Conservation (phyloP, 30 jellyfish, hydroid and myxozoan species). For the Chrysaora quinquecirrha region DNA sequence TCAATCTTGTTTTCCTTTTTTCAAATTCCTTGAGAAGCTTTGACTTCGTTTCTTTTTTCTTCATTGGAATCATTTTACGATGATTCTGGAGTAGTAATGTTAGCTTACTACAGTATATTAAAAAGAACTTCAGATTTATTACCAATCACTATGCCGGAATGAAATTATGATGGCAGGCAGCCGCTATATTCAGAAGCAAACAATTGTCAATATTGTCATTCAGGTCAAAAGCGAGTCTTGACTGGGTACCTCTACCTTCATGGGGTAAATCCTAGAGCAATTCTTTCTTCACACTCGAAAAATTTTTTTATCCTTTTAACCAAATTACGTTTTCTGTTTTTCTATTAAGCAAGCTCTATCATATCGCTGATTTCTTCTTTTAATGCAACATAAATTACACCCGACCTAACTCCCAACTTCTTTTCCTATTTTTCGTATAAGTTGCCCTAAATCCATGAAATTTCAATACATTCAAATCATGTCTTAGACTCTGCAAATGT, state of each 20-base stretch:
- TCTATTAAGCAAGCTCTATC: neutral
- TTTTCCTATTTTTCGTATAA: neutral
- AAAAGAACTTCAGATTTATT: too few relatives aligned
- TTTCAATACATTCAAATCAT: constrained; percentile 7
- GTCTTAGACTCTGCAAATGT: constrained; percentile 13
- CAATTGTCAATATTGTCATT: too few relatives aligned
- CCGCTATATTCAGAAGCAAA: too few relatives aligned
- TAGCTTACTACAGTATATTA: too few relatives aligned
- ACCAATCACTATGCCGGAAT: too few relatives aligned
- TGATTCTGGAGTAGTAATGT: too few relatives aligned
- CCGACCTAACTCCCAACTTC: constrained; percentile 6
- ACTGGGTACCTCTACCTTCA: too few relatives aligned
- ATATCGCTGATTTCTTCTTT: constrained; percentile 5
- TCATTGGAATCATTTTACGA: too few relatives aligned
- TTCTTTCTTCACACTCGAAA: neutral
- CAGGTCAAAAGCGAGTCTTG: too few relatives aligned
- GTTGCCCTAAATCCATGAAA: constrained; percentile 11
- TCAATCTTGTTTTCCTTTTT: constrained; percentile 33
- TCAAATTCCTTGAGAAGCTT: constrained; percentile 22
- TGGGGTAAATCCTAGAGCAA: constrained; percentile 14
- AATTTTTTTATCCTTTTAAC: constrained; percentile 3
- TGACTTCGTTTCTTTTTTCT: neutral
- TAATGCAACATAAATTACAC: neutral
- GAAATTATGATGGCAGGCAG: too few relatives aligned
- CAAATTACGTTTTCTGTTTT: neutral